phyloP scores from a whole-genome alignment of 2,797 vertebrate genomes.

The Eremophila alpestris region DNA sequence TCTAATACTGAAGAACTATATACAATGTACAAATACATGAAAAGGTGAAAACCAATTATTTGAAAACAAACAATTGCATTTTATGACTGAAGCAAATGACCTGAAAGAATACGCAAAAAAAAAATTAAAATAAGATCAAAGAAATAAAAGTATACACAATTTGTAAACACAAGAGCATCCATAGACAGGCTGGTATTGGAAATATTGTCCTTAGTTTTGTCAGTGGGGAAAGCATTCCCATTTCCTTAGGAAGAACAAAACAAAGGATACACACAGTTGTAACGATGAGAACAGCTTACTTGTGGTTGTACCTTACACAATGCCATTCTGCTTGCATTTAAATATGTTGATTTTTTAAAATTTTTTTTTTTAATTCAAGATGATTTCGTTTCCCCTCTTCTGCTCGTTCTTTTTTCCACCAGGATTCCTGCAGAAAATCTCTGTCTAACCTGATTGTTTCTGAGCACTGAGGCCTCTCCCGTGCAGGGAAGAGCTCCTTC shows the following conservation, averaged over 20 bases:
- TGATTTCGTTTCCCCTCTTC: slow-evolving; percentile 49
- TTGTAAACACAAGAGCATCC: slow-evolving; percentile 83
- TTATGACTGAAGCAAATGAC: slow-evolving; percentile 77
- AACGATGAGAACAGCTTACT: slow-evolving; percentile 49
- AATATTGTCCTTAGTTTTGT: slow-evolving; percentile 69
- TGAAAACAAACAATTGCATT: slow-evolving; percentile 71
- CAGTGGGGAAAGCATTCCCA: slow-evolving; percentile 56
- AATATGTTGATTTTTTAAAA: neutral
- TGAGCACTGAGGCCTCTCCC: slow-evolving; percentile 42
- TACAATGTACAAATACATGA: slow-evolving; percentile 77
- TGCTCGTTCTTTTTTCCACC: slow-evolving; percentile 1
- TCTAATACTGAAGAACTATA: slow-evolving; percentile 83
- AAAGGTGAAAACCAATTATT: slow-evolving; percentile 70
- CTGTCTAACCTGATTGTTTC: neutral
- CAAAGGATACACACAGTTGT: slow-evolving; percentile 34
- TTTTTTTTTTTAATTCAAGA: slow-evolving; percentile 14
- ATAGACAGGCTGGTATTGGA: slow-evolving; percentile 72
- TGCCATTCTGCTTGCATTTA: slow-evolving; percentile 49
- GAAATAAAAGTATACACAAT: slow-evolving; percentile 72
- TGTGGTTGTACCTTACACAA: slow-evolving; percentile 61
- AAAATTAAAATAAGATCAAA: slow-evolving; percentile 49
- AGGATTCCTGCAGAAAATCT: slow-evolving; percentile 47
- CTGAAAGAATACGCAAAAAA: slow-evolving; percentile 70
- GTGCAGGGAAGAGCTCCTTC: slow-evolving; percentile 30
- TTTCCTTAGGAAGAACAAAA: slow-evolving; percentile 58